Conservation (phyloP, 2,113 vertebrate genomes). For the Elephas maximus region DNA sequence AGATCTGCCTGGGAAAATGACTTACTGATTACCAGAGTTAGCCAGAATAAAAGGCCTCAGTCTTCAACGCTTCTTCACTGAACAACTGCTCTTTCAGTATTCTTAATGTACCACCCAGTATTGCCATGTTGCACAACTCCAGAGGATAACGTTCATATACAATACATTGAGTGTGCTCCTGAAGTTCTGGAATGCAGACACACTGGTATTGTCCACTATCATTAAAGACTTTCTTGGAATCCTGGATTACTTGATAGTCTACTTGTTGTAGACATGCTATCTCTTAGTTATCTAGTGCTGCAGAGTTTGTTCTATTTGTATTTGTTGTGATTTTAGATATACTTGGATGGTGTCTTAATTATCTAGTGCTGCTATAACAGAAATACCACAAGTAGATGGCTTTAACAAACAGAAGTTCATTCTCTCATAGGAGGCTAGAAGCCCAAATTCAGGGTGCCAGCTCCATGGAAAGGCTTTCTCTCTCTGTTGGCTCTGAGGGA, state of each 20-base stretch:
- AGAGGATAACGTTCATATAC: neutral
- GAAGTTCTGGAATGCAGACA: neutral
- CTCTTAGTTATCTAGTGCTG: too few relatives aligned
- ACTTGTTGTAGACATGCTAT: neutral
- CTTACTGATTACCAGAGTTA: conserved; percentile 69
- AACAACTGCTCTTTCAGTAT: conserved; percentile 23
- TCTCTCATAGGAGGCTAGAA: too few relatives aligned
- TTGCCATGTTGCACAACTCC: neutral
- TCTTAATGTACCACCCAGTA: conserved; percentile 9
- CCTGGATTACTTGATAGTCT: neutral
- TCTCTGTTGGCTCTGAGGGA: too few relatives aligned
- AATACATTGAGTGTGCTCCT: neutral
- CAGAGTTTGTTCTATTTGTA: too few relatives aligned
- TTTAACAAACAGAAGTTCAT: too few relatives aligned
- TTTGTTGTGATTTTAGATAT: too few relatives aligned
- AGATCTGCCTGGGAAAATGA: conserved; percentile 74
- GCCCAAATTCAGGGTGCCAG: too few relatives aligned
- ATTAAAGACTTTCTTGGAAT: conserved; percentile 33
- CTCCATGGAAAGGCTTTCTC: too few relatives aligned
- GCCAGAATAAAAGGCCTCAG: conserved; percentile 66
- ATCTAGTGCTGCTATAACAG: too few relatives aligned
- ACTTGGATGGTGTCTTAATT: too few relatives aligned
- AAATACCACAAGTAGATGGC: too few relatives aligned
- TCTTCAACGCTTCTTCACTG: conserved; percentile 55
- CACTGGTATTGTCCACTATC: neutral